A percentile compares a stretch with the other conserved stretches of the same genome.
Conservation (phyloP, 2,113 vertebrate genomes). For the Hippopotamus amphibius region DNA sequence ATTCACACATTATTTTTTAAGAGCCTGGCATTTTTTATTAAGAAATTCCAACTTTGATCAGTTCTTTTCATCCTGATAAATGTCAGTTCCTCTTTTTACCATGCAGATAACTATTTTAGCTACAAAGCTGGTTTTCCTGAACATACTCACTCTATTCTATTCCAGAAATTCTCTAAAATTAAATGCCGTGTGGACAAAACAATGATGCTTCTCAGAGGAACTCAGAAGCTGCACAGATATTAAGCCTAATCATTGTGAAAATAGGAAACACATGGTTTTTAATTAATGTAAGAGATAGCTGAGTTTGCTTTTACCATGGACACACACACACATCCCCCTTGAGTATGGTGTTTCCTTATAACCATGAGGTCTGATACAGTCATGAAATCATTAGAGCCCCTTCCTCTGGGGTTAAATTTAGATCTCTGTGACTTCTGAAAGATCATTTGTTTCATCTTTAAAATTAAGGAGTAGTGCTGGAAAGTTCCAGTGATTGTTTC, state of each 20-base stretch:
- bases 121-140: not conserved
- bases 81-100: conserved; percentile 9
- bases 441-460: conserved; percentile 53
- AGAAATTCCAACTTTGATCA: conserved; percentile 34
- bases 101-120: not conserved
- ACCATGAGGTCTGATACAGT: not conserved
- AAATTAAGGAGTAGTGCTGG: conserved; percentile 16
- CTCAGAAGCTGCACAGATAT: not conserved
- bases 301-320: not conserved
- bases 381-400: not conserved
- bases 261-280: not conserved
- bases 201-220: not conserved
- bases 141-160: not conserved
- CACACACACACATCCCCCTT: not conserved
- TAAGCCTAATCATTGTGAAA: not conserved
- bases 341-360: not conserved
- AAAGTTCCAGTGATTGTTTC: not conserved
- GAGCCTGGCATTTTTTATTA: conserved; percentile 14
- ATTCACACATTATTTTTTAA: not conserved
- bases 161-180: not conserved
- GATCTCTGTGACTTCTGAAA: conserved; percentile 19
- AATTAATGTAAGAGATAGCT: not conserved
- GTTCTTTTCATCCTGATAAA: conserved; percentile 22
- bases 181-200: rapidly evolving
- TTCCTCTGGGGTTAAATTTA: conserved; percentile 39